A percentile compares a stretch with the other conserved stretches of the same genome.
Evolutionary conservation across 2,797 vertebrate species (phyloP).

Genomic region (Scyliorhinus canicula): DNA sequence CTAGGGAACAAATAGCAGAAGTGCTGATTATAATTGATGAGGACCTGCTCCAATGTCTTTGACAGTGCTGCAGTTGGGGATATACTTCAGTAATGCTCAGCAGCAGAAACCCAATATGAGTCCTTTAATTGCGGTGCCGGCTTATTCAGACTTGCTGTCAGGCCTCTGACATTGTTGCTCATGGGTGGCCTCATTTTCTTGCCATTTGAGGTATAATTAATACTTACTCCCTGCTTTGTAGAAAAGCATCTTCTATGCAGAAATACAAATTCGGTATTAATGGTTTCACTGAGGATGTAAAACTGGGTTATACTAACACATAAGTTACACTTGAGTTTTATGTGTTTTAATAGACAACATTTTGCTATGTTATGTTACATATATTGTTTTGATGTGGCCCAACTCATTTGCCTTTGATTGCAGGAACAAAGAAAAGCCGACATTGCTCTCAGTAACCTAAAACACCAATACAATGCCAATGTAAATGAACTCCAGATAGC

Average conservation of each 20-base stretch:
- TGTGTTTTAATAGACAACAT: background rate
- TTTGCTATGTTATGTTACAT: background rate
- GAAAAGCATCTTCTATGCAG: background rate
- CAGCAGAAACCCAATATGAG: background rate
- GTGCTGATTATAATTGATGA: background rate
- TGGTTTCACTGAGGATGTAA: background rate
- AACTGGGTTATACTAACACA: background rate
- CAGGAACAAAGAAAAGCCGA: conserved; percentile 78
- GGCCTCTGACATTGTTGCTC: background rate
- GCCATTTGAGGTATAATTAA: background rate
- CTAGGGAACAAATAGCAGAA: background rate
- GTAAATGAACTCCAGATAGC: conserved; percentile 85
- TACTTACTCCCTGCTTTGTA: background rate
- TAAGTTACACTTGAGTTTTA: background rate
- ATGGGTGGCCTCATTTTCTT: background rate
- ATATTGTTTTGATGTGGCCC: background rate
- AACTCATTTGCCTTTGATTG: conserved; percentile 36
- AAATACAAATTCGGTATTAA: background rate
- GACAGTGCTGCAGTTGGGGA: background rate
- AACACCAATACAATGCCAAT: conserved; percentile 73
- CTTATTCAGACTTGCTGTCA: background rate
- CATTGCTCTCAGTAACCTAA: conserved; percentile 66
- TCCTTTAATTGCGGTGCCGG: background rate
- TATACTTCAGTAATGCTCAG: background rate
- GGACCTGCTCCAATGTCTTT: background rate